Evolutionary conservation across 2,113 vertebrate species (phyloP).

Genomic region (Melanocharis versteri): DNA sequence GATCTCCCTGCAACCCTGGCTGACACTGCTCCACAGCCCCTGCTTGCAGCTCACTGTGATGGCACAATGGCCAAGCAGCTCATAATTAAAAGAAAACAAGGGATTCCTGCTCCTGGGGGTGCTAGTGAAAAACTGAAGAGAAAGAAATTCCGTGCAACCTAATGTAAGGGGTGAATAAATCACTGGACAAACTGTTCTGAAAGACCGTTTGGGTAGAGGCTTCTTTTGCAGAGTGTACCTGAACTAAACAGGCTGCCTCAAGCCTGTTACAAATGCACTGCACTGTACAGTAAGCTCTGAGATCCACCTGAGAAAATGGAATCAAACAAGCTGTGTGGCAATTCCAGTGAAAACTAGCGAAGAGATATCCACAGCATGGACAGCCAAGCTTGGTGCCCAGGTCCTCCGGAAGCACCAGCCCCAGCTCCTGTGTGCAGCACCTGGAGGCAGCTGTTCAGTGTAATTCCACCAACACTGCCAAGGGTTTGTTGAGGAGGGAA

Average conservation of each 20-base stretch:
- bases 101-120: constrained; percentile 14
- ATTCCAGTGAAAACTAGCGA: not conserved
- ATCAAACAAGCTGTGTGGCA: too few relatives aligned
- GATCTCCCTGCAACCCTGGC: not conserved
- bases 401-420: not conserved
- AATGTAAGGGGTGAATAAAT: not conserved
- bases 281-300: not conserved
- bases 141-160: constrained; percentile 36
- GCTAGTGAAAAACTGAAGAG: constrained; percentile 36
- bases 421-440: not conserved
- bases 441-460: not conserved
- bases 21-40: not conserved
- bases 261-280: not conserved
- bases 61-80: not conserved
- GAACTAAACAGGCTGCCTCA: not conserved
- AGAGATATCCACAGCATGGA: not conserved
- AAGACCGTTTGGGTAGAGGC: not conserved
- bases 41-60: not conserved
- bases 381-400: not conserved
- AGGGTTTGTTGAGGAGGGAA: not conserved
- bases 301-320: not conserved
- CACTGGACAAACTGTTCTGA: not conserved
- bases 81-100: constrained; percentile 66
- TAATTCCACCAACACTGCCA: not conserved
- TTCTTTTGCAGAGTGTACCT: not conserved